Conservation (phyloP, 2,113 vertebrate genomes). For the Dryoscopus gambensis region DNA sequence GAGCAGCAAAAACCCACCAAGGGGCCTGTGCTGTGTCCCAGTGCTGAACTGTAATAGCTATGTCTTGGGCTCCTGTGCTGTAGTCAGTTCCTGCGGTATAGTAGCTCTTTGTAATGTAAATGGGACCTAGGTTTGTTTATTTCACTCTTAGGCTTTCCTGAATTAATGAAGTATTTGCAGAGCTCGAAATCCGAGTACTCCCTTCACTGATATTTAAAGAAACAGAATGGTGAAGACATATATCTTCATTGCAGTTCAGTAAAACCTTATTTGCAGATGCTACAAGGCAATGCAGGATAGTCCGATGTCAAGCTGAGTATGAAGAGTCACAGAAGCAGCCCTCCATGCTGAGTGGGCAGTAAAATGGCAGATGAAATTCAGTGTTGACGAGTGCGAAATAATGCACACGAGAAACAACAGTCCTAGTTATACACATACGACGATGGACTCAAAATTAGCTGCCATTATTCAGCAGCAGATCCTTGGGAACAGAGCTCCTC, state of each 20-base stretch:
- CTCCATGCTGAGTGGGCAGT: neutral
- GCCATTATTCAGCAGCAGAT: neutral
- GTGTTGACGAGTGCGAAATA: slow-evolving; percentile 18
- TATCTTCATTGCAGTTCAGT: slow-evolving; percentile 4
- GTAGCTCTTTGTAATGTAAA: slow-evolving; percentile 56
- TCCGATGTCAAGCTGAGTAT: neutral
- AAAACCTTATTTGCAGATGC: slow-evolving; percentile 13
- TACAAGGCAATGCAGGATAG: neutral
- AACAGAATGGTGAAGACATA: neutral
- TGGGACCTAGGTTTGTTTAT: slow-evolving; percentile 40
- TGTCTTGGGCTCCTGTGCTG: neutral
- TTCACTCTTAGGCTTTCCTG: slow-evolving; percentile 47
- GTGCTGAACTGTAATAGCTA: neutral
- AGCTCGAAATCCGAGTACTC: neutral
- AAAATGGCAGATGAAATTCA: slow-evolving; percentile 30
- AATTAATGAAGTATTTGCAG: slow-evolving; percentile 54
- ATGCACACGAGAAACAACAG: neutral
- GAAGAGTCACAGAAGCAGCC: neutral
- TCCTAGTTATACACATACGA: neutral
- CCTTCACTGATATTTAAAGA: slow-evolving; percentile 32
- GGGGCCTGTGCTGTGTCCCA: neutral
- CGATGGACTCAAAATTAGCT: neutral
- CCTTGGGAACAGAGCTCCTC: neutral
- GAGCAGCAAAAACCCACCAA: neutral
- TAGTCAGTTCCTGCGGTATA: slow-evolving; percentile 5